A percentile compares a stretch with the other conserved stretches of the same genome.
phyloP scores from a whole-genome alignment of 2,113 vertebrate species.

The Octodon degus region DNA sequence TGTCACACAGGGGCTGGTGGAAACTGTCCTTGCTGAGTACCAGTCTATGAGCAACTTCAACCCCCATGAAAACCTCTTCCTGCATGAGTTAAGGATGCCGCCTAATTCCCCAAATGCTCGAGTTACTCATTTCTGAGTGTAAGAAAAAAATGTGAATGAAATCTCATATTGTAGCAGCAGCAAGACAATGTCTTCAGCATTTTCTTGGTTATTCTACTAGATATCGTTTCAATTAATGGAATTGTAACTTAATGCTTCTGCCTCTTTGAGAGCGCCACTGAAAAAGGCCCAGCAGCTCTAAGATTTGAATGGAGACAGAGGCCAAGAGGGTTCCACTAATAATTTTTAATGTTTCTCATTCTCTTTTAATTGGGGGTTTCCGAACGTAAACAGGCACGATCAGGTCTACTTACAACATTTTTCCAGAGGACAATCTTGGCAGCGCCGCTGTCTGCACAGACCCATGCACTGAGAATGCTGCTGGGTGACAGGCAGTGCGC shows the following conservation, averaged over 20 bases:
- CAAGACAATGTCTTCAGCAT: neutral
- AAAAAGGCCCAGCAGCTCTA: neutral
- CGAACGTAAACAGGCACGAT: neutral
- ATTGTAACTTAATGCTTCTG: neutral
- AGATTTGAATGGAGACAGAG: neutral
- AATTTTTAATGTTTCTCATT: conserved; percentile 70
- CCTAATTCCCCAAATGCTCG: neutral
- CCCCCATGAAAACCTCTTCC: neutral
- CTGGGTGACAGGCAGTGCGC: neutral
- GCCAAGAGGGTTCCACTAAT: conserved; percentile 55
- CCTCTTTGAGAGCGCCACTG: conserved; percentile 12
- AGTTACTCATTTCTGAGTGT: neutral
- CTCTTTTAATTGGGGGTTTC: conserved; percentile 77
- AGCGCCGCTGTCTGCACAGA: neutral
- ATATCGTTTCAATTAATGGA: neutral
- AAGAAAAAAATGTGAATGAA: conserved; percentile 7
- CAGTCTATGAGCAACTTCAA: neutral
- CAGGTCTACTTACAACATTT: neutral
- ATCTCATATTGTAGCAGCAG: neutral
- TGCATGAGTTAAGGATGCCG: neutral
- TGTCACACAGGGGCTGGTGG: neutral
- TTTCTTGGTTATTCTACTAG: conserved; percentile 21
- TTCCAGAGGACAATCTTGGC: neutral
- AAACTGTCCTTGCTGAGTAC: neutral
- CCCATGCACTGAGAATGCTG: neutral